Percentiles rank a stretch among this genome's conserved stretches.
phyloP scores from a whole-genome alignment of 2,797 vertebrate genomes.

The Megaceryle alcyon region DNA sequence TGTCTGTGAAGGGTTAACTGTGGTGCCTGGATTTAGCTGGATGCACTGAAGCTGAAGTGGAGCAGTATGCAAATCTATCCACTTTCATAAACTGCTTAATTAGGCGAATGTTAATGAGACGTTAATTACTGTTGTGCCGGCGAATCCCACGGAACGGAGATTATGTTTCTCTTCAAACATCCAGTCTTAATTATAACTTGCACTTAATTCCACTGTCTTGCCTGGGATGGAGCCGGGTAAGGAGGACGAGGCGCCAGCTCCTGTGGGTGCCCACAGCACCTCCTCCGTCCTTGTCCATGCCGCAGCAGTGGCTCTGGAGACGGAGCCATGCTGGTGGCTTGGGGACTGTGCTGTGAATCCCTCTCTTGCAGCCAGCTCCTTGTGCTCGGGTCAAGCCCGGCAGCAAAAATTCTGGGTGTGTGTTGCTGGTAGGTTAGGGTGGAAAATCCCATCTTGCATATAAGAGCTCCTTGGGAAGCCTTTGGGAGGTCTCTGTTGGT shows the following conservation, averaged over 20 bases:
- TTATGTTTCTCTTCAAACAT: slow-evolving; percentile 85
- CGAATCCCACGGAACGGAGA: slow-evolving; percentile 79
- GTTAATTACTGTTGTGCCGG: slow-evolving; percentile 85
- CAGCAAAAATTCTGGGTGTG: rapidly evolving
- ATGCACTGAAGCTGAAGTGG: slow-evolving; percentile 65
- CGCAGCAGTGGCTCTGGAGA: neutral
- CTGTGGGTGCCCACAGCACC: rapidly evolving
- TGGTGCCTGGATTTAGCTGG: slow-evolving; percentile 28
- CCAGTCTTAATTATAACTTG: slow-evolving; percentile 83
- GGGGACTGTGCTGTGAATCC: neutral
- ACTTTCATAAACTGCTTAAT: slow-evolving; percentile 85
- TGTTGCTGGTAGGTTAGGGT: neutral
- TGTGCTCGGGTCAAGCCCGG: rapidly evolving
- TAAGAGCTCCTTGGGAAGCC: neutral
- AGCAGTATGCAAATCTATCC: slow-evolving; percentile 77
- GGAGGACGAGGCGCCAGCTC: neutral
- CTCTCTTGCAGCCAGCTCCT: neutral
- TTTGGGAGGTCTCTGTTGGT: rapidly evolving
- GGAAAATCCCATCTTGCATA: neutral
- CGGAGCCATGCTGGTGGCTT: rapidly evolving
- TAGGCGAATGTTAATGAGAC: slow-evolving; percentile 85
- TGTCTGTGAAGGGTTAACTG: slow-evolving; percentile 68
- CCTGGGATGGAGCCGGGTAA: slow-evolving; percentile 4
- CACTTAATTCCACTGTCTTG: slow-evolving; percentile 71
- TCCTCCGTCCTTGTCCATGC: neutral